These are phyloP conservation scores for Ectemnius lituratus DNA, from an alignment of 2,888 invertebrate species.

Conservation along the genomic window DNA sequence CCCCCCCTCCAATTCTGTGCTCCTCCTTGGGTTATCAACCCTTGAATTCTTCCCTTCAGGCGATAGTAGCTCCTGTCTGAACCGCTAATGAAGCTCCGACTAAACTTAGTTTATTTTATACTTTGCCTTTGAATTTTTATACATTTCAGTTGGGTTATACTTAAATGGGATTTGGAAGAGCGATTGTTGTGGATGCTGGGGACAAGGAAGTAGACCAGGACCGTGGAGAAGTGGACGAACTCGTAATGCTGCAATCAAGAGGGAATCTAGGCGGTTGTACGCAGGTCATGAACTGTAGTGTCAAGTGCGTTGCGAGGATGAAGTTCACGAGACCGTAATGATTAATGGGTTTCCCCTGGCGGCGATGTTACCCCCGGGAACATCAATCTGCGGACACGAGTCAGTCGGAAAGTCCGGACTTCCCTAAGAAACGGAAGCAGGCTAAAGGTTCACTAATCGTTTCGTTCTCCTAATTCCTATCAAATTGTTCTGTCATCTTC, in stretches of 20 bases:
- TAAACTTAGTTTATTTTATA: too few species aligned
- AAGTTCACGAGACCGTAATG: conserved; percentile 70
- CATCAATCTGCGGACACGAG: conserved; percentile 64
- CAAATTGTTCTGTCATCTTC: too few species aligned
- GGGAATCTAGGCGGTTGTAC: conserved; percentile 38
- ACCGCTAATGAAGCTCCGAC: too few species aligned
- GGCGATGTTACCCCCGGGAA: conserved; percentile 67
- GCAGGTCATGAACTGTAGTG: conserved; percentile 64
- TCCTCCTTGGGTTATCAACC: conserved; percentile 1
- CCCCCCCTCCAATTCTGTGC: neutral
- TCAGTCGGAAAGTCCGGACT: conserved; percentile 28
- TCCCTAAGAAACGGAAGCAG: neutral
- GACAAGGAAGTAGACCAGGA: neutral
- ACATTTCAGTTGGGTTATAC: neutral
- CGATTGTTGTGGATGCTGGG: too few species aligned
- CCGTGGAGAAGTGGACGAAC: conserved; percentile 1
- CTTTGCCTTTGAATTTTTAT: too few species aligned
- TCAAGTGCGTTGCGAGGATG: conserved; percentile 67
- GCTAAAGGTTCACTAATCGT: neutral
- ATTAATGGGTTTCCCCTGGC: conserved; percentile 66
- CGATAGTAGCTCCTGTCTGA: too few species aligned
- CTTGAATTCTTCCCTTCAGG: neutral
- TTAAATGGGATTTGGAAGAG: conserved; percentile 8
- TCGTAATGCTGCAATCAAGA: conserved; percentile 23
- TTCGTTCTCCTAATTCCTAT: neutral